Base-by-base conservation (phyloP, 2,113 vertebrate genomes). In the Jaculus jaculus region DNA sequence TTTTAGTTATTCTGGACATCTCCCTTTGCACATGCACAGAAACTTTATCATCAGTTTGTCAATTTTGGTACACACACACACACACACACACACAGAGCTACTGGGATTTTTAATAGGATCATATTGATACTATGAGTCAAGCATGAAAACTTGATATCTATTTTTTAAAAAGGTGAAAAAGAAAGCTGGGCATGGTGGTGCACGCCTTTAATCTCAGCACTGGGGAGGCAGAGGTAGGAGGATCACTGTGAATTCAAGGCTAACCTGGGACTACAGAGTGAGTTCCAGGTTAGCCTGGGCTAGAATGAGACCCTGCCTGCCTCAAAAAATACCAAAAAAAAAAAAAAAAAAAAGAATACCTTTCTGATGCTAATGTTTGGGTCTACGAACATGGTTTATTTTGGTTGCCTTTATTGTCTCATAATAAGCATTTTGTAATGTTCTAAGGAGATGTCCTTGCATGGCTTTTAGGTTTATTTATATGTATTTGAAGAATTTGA, bases 341-440 rank as follows among this genome's bases (percentile, higher is more conserved):
- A n/a, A n/a, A n/a, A n/a, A n/a, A n/a, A n/a, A n/a, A n/a, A n/a
- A 54, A 73, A 23, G 37, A 2, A 24, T 83, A 68, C 80, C 17
- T 93, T 93, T 91, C 85, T 69, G 84, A 61, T 73, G 32, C 5
- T 79, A n/a, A 81, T 65, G 71, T 95, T 71, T 92, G 23, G 79
- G 84, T 85, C 39, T 84, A 54, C 87, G 66, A 51, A 58, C 34
- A 39, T 60, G 5, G 17, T 86, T 83, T 54, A 16, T 54, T 61
- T 61, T 39, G 7, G 0, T 54, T 17, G 66, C 39, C 51, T 87
- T 80, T 20, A n/a, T 66, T 89, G 85, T 83, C 20, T 82, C 28
- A 89, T 5, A 88, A 20, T 32, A 69, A 69, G 20, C 69, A 15
- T 87, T 88, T 86, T 82, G 5, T 85, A 54, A 69, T 80, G 93